A percentile compares a stretch with the other conserved stretches of the same genome.
phyloP scores from a whole-genome alignment of 2,797 vertebrate genomes.

The Galagoides demidoff region DNA sequence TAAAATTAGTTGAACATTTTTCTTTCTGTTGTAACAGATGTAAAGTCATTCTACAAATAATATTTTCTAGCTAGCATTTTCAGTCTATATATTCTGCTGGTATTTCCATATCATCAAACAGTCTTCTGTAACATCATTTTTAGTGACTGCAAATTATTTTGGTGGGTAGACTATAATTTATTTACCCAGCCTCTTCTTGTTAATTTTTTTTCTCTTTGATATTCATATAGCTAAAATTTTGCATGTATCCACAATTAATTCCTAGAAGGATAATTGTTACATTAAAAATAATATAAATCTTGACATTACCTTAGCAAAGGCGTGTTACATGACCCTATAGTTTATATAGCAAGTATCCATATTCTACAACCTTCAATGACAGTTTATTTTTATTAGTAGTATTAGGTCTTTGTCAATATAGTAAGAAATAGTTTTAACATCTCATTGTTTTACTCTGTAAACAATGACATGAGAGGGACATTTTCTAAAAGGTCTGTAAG shows the following conservation, averaged over 20 bases:
- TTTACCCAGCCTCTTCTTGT: not conserved
- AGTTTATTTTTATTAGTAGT: not conserved
- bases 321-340: not conserved
- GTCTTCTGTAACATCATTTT: not conserved
- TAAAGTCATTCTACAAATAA: not conserved
- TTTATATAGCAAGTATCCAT: not conserved
- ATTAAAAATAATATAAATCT: not conserved
- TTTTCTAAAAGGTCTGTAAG: not conserved
- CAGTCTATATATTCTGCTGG: not conserved
- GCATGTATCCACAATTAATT: not conserved
- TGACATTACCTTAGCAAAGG: not conserved
- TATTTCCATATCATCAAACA: not conserved
- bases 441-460: not conserved
- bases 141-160: not conserved
- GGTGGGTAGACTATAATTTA: not conserved
- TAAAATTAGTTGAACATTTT: not conserved
- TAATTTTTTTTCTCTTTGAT: not conserved
- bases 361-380: not conserved
- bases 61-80: not conserved
- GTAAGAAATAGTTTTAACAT: not conserved
- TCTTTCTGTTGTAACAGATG: not conserved
- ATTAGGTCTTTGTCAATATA: not conserved
- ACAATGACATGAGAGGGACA: not conserved
- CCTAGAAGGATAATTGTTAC: not conserved
- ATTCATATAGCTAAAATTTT: slow-evolving; percentile 7